These are phyloP conservation scores for Drosophila virilis DNA, from an alignment of 1,140 invertebrate genomes.

Conservation along the genomic window DNA sequence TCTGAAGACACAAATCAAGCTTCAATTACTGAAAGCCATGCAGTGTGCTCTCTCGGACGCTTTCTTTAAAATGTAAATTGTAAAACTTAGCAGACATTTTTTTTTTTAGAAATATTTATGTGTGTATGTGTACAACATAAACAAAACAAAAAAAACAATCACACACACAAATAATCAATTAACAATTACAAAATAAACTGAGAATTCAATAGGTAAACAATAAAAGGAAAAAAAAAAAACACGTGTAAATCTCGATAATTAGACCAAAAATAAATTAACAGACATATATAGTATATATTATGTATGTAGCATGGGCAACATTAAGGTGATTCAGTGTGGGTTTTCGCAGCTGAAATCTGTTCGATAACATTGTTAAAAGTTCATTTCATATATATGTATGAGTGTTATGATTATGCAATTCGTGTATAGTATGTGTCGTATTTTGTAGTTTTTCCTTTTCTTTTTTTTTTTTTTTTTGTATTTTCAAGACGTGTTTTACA, in stretches of 20 bases:
- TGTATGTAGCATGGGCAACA: constrained; percentile 34
- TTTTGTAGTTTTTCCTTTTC: too few relatives aligned
- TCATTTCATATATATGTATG: constrained; percentile 4
- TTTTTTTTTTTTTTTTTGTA: constrained; percentile 26
- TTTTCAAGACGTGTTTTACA: constrained; percentile 77
- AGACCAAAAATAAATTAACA: constrained; percentile 10
- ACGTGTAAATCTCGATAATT: constrained; percentile 8
- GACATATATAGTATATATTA: constrained; percentile 45
- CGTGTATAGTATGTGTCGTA: constrained; percentile 18
- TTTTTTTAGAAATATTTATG: constrained; percentile 9
- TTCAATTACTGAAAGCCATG: constrained; percentile 81
- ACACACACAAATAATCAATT: constrained; percentile 42
- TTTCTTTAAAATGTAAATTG: constrained; percentile 42
- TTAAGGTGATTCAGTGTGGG: constrained; percentile 60
- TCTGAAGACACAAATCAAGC: constrained; percentile 38
- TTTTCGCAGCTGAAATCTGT: constrained; percentile 19
- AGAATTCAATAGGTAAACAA: neutral
- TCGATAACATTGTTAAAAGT: neutral
- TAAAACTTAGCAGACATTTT: constrained; percentile 27
- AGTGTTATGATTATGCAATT: constrained; percentile 8
- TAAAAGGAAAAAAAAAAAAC: neutral
- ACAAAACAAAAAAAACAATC: neutral
- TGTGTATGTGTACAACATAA: constrained; percentile 46
- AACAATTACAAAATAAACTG: constrained; percentile 18
- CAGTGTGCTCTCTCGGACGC: constrained; percentile 84